Evolutionary conservation across 2,797 vertebrate species (phyloP), one percentile per base, ranked within the genome.

Genomic region (Coracias cyanogaster): DNA sequence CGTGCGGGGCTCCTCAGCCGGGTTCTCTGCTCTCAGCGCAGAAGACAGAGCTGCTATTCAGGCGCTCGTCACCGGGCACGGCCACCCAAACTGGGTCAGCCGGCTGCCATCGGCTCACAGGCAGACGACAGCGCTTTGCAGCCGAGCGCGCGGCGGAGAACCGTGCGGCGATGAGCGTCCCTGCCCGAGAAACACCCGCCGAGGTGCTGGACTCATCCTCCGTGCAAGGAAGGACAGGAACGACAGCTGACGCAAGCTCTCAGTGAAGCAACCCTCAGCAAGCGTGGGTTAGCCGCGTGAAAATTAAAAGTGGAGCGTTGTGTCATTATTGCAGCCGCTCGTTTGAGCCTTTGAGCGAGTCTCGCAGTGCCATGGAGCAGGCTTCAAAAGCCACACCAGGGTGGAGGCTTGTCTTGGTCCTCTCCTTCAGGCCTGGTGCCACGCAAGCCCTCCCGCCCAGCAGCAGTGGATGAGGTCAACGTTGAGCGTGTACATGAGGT

Each of bases 331-430:
- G 65, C 41, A 55, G 65, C 46, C 41, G 1, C 9, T 67, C 71
- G 1, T 11, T 4, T 1, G n/a, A n/a, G 49, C 61, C 15, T 26
- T 5, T 1, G 13, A 67, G 64, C 39, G 4, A 49, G 26, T 1
- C 73, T 16, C 1, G 12, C 16, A 1, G 1, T 3, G 28, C 18
- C 39, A 37, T 0, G 0, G 29, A 18, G 2, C 29, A 10, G 28
- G 51, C 22, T 26, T 14, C 45, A 8, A 8, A 25, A 82, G 21
- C 58, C 28, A 19, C 0, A 9, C 8, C 1, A 41, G 51, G 24
- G 3, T 0, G 1, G 76, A n/a, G 37, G n/a, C 49, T 60, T 1
- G 0, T 11, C 29, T 9, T 1, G 6, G 29, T 18, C 46, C 45
- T n/a, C 17, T 33, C 33, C 82, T 54, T 22, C 28, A 7, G 55